These are phyloP conservation scores for Echiichthys vipera DNA, from an alignment of 2,797 vertebrate species.

Conservation along the genomic window DNA sequence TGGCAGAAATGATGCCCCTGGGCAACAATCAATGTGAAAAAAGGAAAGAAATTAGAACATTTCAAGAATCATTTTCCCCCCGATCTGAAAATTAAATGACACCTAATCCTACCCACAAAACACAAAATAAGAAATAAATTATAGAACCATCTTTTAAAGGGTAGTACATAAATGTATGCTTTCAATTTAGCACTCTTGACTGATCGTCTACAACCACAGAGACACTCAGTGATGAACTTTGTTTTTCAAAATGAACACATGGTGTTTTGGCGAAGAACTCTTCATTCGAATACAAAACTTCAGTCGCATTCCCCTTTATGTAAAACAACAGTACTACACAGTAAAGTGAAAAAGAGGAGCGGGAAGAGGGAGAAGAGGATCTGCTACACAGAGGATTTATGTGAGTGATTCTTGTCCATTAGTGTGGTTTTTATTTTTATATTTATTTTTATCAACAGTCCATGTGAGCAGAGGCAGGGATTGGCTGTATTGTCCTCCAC, in stretches of 20 bases:
- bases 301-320: constrained; percentile 38
- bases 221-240: constrained; percentile 7
- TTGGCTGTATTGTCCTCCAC: constrained; percentile 64
- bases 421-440: constrained; percentile 39
- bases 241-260: constrained; percentile 2
- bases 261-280: constrained; percentile 33
- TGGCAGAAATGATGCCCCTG: neutral
- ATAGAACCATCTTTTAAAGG: constrained; percentile 24
- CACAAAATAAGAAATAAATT: constrained; percentile 45
- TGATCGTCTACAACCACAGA: neutral
- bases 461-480: constrained; percentile 64
- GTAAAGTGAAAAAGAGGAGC: constrained; percentile 11
- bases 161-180: neutral
- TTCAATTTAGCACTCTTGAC: constrained; percentile 1
- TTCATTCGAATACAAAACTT: constrained; percentile 48
- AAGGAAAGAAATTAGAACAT: neutral
- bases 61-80: constrained; percentile 1
- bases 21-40: neutral
- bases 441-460: constrained; percentile 39
- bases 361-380: constrained; percentile 33
- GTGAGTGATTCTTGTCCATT: constrained; percentile 51
- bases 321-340: constrained; percentile 54
- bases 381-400: constrained; percentile 58
- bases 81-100: constrained; percentile 13
- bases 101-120: constrained; percentile 26